Evolutionary conservation across 2,797 vertebrate genomes (phyloP), one percentile per base, ranked within the genome.

Genomic region (Trachops cirrhosus): DNA sequence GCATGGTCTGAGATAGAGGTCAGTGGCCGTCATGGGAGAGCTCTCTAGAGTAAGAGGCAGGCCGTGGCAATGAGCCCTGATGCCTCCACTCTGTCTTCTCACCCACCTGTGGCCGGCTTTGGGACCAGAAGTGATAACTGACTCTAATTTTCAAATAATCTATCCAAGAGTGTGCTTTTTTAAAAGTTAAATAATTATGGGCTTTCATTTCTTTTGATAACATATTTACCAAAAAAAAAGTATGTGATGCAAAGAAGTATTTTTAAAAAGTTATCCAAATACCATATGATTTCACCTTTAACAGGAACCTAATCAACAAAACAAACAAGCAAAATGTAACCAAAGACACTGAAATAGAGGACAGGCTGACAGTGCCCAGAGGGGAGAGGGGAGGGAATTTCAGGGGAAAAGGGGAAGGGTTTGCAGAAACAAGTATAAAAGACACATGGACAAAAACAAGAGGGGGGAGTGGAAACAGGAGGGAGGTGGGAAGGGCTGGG

Each of bases 151-250:
- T 41, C 29, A 78, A 84, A n/a, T 4, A 44, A 44, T 32, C 12
- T 71, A 32, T 54, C 37, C 12, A 75, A 82, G 67, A n/a, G 1
- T 24, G 78, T 34, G 4, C 0, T 29, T 22, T n/a, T n/a, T 95
- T 87, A 68, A 2, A 18, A 62, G 41, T 78, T 80, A 88, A 91
- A 44, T 93, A 7, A 80, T 80, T 75, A 83, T 21, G 48, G 3
- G 62, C 59, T 88, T 96, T 48, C 71, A 82, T 78, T 68, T 86
- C 15, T 92, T 59, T 86, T 91, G 26, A 54, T 80, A 82, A 87
- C 54, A 48, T n/a, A 75, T 75, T 75, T 75, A 75, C 73, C 29
- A 48, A 32, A 21, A n/a, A n/a, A 48, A 44, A 71, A 34, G 57
- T 54, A 34, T 82, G 22, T 54, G 34, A 82, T 29, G 59, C 18